Evolutionary conservation across 2,888 invertebrate genomes (phyloP).

Genomic region (Drosophila affinis): DNA sequence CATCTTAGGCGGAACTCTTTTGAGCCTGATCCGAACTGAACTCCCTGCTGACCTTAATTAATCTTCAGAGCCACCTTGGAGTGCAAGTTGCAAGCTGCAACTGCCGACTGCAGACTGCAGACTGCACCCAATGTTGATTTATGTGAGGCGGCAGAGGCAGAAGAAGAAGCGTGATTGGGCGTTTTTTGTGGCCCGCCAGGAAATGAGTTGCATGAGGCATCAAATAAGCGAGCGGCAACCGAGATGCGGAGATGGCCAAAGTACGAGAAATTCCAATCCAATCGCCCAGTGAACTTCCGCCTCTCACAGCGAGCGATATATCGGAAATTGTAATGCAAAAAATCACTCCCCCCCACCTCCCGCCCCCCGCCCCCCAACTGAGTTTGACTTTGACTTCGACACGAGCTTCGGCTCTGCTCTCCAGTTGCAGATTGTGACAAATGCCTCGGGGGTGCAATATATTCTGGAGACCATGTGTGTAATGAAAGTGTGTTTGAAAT

Average conservation of each 20-base stretch:
- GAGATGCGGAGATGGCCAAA: too few relatives aligned
- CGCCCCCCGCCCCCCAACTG: constrained; percentile 26
- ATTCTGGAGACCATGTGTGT: constrained; percentile 50
- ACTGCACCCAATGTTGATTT: constrained; percentile 72
- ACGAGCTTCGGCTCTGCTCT: not conserved
- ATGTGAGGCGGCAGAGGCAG: constrained; percentile 47
- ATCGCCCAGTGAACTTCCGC: too few relatives aligned
- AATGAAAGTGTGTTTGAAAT: constrained; percentile 77
- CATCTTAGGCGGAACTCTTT: constrained; percentile 65
- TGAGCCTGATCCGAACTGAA: constrained; percentile 45
- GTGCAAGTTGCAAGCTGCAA: constrained; percentile 4
- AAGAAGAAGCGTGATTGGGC: constrained; percentile 67
- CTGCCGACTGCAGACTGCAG: not conserved
- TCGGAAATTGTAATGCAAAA: constrained; percentile 49
- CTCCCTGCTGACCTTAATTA: constrained; percentile 74
- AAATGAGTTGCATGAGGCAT: constrained; percentile 70
- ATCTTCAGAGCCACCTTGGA: constrained; percentile 50
- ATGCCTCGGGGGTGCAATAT: constrained; percentile 72
- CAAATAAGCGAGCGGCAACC: constrained; percentile 57
- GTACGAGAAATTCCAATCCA: too few relatives aligned
- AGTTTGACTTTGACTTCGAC: constrained; percentile 27
- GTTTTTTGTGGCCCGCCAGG: constrained; percentile 46
- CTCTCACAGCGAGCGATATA: not conserved
- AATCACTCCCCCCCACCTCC: constrained; percentile 10
- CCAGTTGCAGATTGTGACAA: constrained; percentile 53